Conservation (phyloP, 2,113 vertebrate genomes). For the Pseudorasbora parva region DNA sequence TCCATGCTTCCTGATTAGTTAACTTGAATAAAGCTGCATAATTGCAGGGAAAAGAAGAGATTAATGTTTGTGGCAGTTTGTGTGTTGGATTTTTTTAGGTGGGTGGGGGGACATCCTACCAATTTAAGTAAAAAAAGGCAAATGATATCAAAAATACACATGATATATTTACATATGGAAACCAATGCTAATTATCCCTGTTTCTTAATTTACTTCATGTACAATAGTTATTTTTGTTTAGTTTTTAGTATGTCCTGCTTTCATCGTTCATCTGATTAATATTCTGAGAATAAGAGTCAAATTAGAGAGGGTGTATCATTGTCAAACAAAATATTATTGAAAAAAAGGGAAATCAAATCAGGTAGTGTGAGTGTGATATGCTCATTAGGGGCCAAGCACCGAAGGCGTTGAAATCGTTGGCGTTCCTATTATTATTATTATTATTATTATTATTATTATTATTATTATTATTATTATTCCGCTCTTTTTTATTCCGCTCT, state of each 20-base stretch:
- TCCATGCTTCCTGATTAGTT: slow-evolving; percentile 32
- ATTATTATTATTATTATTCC: too few species aligned
- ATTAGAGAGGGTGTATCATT: slow-evolving; percentile 28
- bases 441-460: too few species aligned
- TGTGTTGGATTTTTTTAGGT: not conserved
- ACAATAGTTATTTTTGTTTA: too few species aligned
- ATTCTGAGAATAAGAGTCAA: slow-evolving; percentile 6
- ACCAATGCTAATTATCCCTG: slow-evolving; percentile 43
- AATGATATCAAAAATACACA: slow-evolving; percentile 39
- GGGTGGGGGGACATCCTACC: slow-evolving; percentile 38
- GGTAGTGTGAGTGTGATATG: too few species aligned
- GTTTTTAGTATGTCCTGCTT: not conserved
- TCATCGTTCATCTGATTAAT: not conserved
- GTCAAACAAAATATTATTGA: slow-evolving; percentile 32
- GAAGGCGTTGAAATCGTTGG: too few species aligned
- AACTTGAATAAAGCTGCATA: slow-evolving; percentile 23
- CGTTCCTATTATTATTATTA: too few species aligned
- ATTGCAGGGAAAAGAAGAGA: slow-evolving; percentile 22
- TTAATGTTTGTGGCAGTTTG: slow-evolving; percentile 5
- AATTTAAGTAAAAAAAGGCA: slow-evolving; percentile 12
- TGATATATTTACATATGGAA: slow-evolving; percentile 32
- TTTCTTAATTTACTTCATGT: not conserved
- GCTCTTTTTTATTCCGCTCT: too few species aligned
- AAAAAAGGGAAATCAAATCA: slow-evolving; percentile 5
- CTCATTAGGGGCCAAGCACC: too few species aligned